These are phyloP conservation scores for Ascaphus truei DNA, from an alignment of 2,113 vertebrate species.

Conservation along the genomic window DNA sequence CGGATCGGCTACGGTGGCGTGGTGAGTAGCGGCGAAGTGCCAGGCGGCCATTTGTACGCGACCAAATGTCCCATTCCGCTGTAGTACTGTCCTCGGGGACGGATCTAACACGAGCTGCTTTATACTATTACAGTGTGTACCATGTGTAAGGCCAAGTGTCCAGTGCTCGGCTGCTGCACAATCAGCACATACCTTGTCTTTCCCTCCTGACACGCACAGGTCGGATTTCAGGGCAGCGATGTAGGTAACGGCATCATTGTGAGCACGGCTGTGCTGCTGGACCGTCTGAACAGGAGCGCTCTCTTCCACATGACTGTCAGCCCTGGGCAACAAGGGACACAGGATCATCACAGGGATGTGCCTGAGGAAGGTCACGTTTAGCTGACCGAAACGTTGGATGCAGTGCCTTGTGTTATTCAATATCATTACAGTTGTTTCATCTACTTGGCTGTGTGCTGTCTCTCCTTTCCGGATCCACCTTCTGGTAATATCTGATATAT, in stretches of 20 bases:
- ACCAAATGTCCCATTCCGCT: too few species aligned
- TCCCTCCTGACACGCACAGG: constrained; percentile 85
- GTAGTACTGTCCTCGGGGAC: too few species aligned
- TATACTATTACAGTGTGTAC: neutral
- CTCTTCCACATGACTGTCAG: constrained; percentile 59
- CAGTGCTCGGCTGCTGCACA: fast-evolving
- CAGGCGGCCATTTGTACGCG: too few species aligned
- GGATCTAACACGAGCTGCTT: too few species aligned
- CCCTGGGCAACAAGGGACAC: constrained; percentile 50
- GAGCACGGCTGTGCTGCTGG: constrained; percentile 66
- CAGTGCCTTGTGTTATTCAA: too few species aligned
- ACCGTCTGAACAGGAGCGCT: constrained; percentile 34
- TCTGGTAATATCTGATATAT: too few species aligned
- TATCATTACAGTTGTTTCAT: neutral
- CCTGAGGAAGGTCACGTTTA: too few species aligned
- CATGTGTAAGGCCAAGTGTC: neutral
- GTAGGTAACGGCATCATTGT: constrained; percentile 67
- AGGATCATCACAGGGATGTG: neutral
- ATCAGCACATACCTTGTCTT: constrained; percentile 77
- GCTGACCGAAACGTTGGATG: too few species aligned
- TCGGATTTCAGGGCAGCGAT: constrained; percentile 78
- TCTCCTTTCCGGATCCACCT: too few species aligned
- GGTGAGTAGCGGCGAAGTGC: too few species aligned
- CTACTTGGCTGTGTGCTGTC: too few species aligned
- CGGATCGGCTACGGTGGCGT: too few species aligned